A percentile compares a stretch with the other conserved stretches of the same genome.
Evolutionary conservation across 2,888 invertebrate species (phyloP).

Genomic region (Harpalus rufipes): DNA sequence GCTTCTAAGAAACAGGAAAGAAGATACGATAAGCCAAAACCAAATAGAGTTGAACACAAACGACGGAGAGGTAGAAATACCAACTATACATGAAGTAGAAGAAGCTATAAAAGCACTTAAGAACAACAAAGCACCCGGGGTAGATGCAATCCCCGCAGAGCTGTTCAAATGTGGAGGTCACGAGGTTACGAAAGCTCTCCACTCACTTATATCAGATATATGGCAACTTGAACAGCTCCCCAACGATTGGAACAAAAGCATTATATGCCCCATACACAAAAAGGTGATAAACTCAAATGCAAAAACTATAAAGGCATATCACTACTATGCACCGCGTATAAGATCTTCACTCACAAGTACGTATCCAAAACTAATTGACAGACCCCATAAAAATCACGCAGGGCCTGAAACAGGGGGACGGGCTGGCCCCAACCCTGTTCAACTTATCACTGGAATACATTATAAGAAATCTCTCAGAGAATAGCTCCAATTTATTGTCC

Average conservation of each 20-base stretch:
- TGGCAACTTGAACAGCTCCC: neutral
- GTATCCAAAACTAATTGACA: too few relatives aligned
- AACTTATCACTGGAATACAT: too few relatives aligned
- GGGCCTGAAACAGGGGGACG: too few relatives aligned
- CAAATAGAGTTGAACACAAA: slow-evolving; percentile 15
- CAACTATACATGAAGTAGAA: slow-evolving; percentile 10
- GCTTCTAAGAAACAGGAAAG: slow-evolving; percentile 3
- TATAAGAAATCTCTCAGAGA: too few relatives aligned
- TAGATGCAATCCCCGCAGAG: neutral
- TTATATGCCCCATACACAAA: slow-evolving; percentile 8
- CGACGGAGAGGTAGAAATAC: slow-evolving; percentile 3
- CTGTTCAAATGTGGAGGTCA: neutral
- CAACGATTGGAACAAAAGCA: slow-evolving; percentile 11
- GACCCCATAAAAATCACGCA: too few relatives aligned
- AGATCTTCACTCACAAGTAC: too few relatives aligned
- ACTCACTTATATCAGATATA: slow-evolving; percentile 6
- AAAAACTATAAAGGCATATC: too few relatives aligned
- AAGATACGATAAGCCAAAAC: neutral
- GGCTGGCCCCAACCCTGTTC: too few relatives aligned
- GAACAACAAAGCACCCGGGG: slow-evolving; percentile 4
- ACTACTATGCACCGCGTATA: too few relatives aligned
- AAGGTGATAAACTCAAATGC: neutral
- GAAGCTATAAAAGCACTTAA: slow-evolving; percentile 12
- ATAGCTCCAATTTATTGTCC: too few relatives aligned
- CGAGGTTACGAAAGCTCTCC: neutral